Evolutionary conservation across 2,113 vertebrate species (phyloP).

Genomic region (Pangasianodon hypophthalmus): DNA sequence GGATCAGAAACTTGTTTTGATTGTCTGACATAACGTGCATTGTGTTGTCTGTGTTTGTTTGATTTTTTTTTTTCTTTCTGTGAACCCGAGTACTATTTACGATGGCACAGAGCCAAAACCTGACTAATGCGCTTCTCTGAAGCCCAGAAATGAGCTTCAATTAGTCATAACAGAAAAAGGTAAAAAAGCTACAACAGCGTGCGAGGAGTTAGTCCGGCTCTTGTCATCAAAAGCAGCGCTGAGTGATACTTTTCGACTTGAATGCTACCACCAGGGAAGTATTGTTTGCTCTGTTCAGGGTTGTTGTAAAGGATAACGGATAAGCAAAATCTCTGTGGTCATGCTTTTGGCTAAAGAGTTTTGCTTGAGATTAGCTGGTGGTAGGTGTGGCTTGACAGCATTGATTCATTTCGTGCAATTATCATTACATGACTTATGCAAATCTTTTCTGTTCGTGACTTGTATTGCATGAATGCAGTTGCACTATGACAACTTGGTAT

Average conservation of each 20-base stretch:
- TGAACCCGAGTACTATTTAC: slow-evolving; percentile 51
- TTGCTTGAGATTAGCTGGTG: not conserved
- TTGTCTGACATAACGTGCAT: slow-evolving; percentile 26
- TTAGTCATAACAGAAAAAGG: slow-evolving; percentile 3
- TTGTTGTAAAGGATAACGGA: not conserved
- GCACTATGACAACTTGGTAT: not conserved
- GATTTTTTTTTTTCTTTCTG: slow-evolving; percentile 40
- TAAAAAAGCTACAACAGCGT: not conserved
- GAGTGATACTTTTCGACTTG: not conserved
- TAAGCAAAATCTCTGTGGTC: not conserved
- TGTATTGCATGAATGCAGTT: not conserved
- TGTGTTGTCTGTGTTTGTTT: slow-evolving; percentile 54
- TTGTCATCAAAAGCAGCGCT: not conserved
- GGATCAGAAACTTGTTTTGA: slow-evolving; percentile 27
- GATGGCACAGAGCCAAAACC: slow-evolving; percentile 52
- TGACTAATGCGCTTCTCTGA: slow-evolving; percentile 2
- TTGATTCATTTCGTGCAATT: not conserved
- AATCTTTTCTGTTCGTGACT: not conserved
- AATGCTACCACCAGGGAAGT: not conserved
- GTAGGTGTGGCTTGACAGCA: not conserved
- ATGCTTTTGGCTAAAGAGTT: not conserved
- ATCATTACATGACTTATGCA: not conserved
- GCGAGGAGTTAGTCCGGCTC: not conserved
- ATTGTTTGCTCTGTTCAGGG: not conserved
- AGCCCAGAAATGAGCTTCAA: not conserved